A percentile compares a stretch with the other conserved stretches of the same genome.
These are phyloP conservation scores for Aegotheles bennettii DNA, from an alignment of 2,113 vertebrate species.

Conservation along the genomic window DNA sequence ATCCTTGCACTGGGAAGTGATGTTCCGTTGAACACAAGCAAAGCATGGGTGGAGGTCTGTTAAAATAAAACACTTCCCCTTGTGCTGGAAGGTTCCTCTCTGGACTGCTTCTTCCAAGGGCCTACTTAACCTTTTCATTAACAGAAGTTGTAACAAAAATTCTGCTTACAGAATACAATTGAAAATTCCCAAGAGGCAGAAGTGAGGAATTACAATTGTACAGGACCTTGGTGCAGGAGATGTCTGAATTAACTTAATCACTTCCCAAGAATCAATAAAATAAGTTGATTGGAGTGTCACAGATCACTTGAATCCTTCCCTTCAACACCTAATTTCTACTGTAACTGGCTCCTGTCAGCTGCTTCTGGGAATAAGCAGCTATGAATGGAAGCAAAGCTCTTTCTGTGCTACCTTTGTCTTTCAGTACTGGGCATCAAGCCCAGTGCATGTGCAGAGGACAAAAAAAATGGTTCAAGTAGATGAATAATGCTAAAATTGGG, in stretches of 20 bases:
- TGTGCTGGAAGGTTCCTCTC: neutral
- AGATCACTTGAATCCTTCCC: neutral
- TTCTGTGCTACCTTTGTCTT: neutral
- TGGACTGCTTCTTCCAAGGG: neutral
- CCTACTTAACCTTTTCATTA: neutral
- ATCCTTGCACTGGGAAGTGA: neutral
- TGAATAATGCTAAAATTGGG: neutral
- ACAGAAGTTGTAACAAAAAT: neutral
- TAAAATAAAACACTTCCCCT: neutral
- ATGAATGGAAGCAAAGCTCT: neutral
- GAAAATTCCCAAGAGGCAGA: neutral
- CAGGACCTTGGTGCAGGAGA: neutral
- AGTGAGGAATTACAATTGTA: neutral
- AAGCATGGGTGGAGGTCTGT: neutral
- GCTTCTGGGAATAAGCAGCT: neutral
- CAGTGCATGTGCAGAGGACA: neutral
- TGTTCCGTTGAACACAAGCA: neutral
- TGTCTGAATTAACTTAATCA: neutral
- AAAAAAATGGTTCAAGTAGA: neutral
- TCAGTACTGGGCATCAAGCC: neutral
- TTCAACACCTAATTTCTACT: neutral
- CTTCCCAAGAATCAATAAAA: neutral
- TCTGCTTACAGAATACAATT: neutral
- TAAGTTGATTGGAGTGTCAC: neutral
- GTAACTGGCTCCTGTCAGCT: neutral